Evolutionary conservation across 2,888 invertebrate genomes (phyloP), one percentile per base, ranked within the genome.

Genomic region (Pseudanteris insignis): DNA sequence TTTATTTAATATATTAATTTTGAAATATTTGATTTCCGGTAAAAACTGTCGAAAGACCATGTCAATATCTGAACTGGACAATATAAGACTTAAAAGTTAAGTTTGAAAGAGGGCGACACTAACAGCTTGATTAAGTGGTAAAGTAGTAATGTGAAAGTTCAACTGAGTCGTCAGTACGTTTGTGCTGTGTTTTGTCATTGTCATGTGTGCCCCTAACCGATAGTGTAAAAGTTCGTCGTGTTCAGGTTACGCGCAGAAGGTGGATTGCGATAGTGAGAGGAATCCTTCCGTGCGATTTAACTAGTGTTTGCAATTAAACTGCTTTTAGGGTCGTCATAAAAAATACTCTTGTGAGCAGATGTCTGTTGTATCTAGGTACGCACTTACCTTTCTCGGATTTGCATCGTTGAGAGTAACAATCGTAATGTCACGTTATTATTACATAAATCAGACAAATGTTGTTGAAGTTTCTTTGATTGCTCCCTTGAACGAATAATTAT

Each of bases 111-210:
- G n/a, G n/a, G n/a, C n/a, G n/a, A n/a, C n/a, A n/a, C n/a, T n/a
- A n/a, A n/a, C n/a, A n/a, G 26, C 9, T 26, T 5, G 26, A 5
- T 5, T 6, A 8, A 5, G 14, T 11, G 12, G 48, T 25, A 50
- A 40, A 40, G 26, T 33, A 7, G 15, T 12, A 25, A 32, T 5
- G 48, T 40, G 26, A 50, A 50, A 50, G 40, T 13, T 40, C 32
- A 10, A n/a, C n/a, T n/a, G n/a, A n/a, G n/a, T n/a, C n/a, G n/a
- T n/a, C n/a, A 4, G 30, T 24, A 28, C 11, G 29, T 53, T 53
- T 32, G 32, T 53, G 53, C 37, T 53, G 26, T 53, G 53, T 53
- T 53, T 43, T 53, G 53, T 53, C 53, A 53, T 53, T 53, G 53
- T 53, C 44, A 53, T 53, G 53, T 53, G 53, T 44, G 21, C 30